These are phyloP conservation scores for Xanthia icteritia DNA, from an alignment of 2,888 invertebrate species.

Conservation along the genomic window DNA sequence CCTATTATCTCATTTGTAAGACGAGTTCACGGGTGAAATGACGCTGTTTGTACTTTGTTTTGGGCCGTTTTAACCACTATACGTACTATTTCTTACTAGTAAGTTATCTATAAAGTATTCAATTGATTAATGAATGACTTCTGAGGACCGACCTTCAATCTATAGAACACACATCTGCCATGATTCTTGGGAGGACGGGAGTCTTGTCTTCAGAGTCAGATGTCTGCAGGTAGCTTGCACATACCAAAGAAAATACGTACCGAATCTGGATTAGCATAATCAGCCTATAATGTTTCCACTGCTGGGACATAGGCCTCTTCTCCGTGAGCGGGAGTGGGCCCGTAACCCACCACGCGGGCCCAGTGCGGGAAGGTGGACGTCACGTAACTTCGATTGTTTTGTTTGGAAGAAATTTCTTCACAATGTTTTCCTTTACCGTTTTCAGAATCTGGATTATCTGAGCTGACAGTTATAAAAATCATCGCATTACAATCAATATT, in stretches of 20 bases:
- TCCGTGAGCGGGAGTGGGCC: no score
- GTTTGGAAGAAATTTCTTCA: no score
- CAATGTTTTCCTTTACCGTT: no score
- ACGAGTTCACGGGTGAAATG: not conserved
- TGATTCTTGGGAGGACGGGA: not conserved
- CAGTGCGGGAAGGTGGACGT: no score
- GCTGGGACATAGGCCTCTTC: no score
- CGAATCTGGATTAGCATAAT: not conserved
- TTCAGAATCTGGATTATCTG: not conserved
- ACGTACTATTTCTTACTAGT: not conserved
- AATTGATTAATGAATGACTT: not conserved
- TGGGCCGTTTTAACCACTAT: no score
- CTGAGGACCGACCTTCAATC: not conserved
- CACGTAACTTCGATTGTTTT: no score
- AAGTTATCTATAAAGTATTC: not conserved
- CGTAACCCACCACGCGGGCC: no score
- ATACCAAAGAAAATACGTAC: not conserved
- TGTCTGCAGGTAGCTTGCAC: no score
- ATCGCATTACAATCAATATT: not conserved
- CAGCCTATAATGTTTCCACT: no score
- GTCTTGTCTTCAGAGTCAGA: no score
- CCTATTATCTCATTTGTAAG: not conserved
- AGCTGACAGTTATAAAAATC: not conserved
- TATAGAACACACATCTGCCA: not conserved
- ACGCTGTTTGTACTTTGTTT: not conserved